Evolutionary conservation across 2,797 vertebrate species (phyloP).

Genomic region (Triplophysa bombifrons): DNA sequence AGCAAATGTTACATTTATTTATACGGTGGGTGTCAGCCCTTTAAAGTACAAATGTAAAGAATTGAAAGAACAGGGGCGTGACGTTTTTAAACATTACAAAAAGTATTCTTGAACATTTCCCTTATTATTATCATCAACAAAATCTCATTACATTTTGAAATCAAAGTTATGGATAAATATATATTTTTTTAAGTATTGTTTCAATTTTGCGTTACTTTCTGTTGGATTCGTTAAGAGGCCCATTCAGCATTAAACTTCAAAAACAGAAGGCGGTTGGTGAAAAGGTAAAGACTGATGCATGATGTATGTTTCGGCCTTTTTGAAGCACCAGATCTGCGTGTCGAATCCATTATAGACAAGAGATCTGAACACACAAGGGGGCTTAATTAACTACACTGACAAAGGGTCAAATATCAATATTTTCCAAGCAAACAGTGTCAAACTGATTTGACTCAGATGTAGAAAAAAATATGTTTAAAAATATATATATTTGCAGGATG

Average conservation of each 20-base stretch:
- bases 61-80: no score
- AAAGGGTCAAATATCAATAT: conserved; percentile 4
- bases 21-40: no score
- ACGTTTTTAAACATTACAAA: no score
- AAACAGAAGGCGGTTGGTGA: not conserved
- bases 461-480: not conserved
- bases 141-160: no score
- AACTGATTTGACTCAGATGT: conserved; percentile 5
- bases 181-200: not conserved
- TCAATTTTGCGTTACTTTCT: not conserved
- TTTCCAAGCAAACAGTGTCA: conserved; percentile 21
- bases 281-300: conserved; percentile 64
- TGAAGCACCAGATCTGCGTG: conserved; percentile 88
- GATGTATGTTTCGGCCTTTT: conserved; percentile 66
- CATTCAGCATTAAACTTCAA: not conserved
- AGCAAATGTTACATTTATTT: not conserved
- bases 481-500: conserved; percentile 66
- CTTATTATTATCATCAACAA: no score
- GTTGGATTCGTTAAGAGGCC: not conserved
- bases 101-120: no score
- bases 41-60: no score
- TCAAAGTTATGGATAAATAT: not conserved
- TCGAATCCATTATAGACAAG: conserved; percentile 89
- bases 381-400: conserved; percentile 79
- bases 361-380: conserved; percentile 84